A percentile compares a stretch with the other conserved stretches of the same genome.
phyloP scores from a whole-genome alignment of 2,113 vertebrate genomes.

The Stigmatopora nigra region DNA sequence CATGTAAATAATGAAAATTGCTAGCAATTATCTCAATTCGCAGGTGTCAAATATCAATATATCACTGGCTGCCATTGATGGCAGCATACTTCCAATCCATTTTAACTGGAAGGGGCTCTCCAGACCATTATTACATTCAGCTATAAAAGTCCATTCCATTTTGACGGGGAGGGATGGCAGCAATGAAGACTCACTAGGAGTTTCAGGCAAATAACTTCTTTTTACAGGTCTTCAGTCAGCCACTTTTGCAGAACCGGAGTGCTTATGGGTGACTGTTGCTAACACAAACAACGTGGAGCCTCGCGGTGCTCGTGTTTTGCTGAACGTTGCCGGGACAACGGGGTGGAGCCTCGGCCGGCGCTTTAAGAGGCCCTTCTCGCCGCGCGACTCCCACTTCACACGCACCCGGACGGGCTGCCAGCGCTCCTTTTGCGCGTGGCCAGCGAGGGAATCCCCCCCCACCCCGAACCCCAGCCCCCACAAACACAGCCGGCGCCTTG shows the following conservation, averaged over 20 bases:
- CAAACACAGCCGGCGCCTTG: constrained; percentile 44
- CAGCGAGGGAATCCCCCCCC: constrained; percentile 67
- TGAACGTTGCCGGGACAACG: constrained; percentile 69
- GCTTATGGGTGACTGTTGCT: constrained; percentile 58
- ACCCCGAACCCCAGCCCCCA: not conserved
- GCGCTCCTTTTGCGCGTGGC: constrained; percentile 3
- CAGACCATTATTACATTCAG: too few relatives aligned
- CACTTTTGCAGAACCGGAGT: constrained; percentile 26
- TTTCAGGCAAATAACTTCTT: not conserved
- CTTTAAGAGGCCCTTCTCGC: constrained; percentile 68
- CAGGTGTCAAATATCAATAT: too few relatives aligned
- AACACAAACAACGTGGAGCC: constrained; percentile 60
- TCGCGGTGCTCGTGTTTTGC: constrained; percentile 56
- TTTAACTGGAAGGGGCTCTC: too few relatives aligned
- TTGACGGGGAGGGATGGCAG: too few relatives aligned
- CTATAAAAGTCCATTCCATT: too few relatives aligned
- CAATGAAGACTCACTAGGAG: too few relatives aligned
- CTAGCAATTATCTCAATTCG: too few relatives aligned
- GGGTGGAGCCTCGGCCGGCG: constrained; percentile 60
- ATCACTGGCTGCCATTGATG: too few relatives aligned
- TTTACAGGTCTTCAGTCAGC: constrained; percentile 21
- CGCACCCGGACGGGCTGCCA: constrained; percentile 2
- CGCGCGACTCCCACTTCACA: constrained; percentile 39
- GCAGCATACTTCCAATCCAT: too few relatives aligned
- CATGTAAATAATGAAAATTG: not conserved